These are phyloP conservation scores for Eidolon dupreanum DNA, from an alignment of 2,797 vertebrate species.

Conservation along the genomic window DNA sequence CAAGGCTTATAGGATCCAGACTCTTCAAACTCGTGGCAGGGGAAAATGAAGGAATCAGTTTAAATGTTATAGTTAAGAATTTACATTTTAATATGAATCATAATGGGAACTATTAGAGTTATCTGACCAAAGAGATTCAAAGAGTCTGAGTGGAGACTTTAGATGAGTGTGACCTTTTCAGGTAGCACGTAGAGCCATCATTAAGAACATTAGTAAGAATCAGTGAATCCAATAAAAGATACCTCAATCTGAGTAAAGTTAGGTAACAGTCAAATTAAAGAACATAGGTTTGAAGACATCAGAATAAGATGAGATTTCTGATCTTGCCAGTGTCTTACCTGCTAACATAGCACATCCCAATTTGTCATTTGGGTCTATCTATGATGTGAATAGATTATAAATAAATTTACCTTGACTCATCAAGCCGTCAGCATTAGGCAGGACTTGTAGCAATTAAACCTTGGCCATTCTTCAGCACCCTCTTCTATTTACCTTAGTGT, in stretches of 20 bases:
- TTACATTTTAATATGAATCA: conserved; percentile 30
- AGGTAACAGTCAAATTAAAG: not conserved
- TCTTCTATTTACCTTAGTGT: not conserved
- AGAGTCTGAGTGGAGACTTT: not conserved
- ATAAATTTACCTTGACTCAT: not conserved
- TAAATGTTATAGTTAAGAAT: not conserved
- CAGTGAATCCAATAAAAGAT: not conserved
- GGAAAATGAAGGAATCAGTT: not conserved
- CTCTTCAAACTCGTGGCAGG: not conserved
- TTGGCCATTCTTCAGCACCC: not conserved
- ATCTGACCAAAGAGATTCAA: conserved; percentile 9
- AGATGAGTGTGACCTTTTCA: not conserved
- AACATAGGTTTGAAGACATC: not conserved
- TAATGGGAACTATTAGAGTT: not conserved
- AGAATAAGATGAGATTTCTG: conserved; percentile 18
- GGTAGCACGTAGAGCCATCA: not conserved
- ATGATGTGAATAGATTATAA: not conserved
- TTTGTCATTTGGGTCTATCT: not conserved
- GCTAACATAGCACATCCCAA: not conserved
- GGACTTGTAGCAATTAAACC: not conserved
- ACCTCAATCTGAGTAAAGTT: conserved; percentile 17
- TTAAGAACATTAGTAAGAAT: not conserved
- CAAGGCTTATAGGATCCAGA: not conserved
- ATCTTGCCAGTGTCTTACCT: not conserved
- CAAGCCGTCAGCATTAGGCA: not conserved